Conservation (phyloP, 2,113 vertebrate species). For the Oreochromis tanganicae region DNA sequence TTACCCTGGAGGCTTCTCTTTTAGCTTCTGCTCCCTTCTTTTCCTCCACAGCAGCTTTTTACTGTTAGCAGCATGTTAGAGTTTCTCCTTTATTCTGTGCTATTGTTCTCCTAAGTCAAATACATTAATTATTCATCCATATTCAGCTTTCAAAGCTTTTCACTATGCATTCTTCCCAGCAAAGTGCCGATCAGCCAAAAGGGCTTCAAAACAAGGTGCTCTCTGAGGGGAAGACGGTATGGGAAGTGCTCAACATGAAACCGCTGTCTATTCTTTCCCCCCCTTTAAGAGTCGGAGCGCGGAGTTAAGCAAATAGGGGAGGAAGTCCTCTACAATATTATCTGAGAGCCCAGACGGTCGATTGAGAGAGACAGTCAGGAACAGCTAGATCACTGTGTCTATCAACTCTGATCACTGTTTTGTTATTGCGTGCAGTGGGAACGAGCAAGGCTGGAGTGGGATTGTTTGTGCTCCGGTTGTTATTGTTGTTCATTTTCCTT, state of each 20-base stretch:
- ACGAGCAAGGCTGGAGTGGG: background rate
- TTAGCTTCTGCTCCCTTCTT: constrained; percentile 14
- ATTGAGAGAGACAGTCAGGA: constrained; percentile 6
- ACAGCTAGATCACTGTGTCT: background rate
- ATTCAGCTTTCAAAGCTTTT: constrained; percentile 68
- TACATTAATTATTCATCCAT: constrained; percentile 69
- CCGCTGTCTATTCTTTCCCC: constrained; percentile 20
- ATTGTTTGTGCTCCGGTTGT: constrained; percentile 1
- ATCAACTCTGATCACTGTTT: constrained; percentile 33
- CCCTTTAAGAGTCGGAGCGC: constrained; percentile 12
- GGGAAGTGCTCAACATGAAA: constrained; percentile 45
- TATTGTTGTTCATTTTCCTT: constrained; percentile 19
- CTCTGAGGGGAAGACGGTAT: constrained; percentile 47
- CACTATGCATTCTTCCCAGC: constrained; percentile 50
- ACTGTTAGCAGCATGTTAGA: constrained; percentile 52
- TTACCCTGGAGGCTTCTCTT: constrained; percentile 35
- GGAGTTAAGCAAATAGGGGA: constrained; percentile 15
- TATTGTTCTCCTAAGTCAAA: constrained; percentile 69
- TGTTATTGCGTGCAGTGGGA: background rate
- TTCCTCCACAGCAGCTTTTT: constrained; percentile 28
- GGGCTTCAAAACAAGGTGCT: constrained; percentile 62
- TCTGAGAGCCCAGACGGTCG: constrained; percentile 10
- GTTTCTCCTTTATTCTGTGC: constrained; percentile 59
- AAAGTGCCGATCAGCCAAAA: constrained; percentile 63
- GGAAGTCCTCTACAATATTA: constrained; percentile 22